phyloP scores from a whole-genome alignment of 1,140 invertebrate genomes.

The Uloborus diversus region DNA sequence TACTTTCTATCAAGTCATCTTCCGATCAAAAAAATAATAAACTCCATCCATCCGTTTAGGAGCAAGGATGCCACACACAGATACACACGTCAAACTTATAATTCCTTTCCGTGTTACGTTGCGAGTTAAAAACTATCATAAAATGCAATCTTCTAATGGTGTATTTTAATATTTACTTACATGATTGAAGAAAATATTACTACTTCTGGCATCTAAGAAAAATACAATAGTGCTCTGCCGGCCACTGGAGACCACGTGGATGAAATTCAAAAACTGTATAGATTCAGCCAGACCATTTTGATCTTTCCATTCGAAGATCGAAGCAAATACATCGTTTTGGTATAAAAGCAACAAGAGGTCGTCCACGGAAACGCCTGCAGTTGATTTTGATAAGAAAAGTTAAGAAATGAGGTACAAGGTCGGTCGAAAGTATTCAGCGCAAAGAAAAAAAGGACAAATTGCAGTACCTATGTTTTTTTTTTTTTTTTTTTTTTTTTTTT shows the following conservation, averaged over 20 bases:
- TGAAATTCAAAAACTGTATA: constrained; percentile 9
- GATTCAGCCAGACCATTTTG: background rate
- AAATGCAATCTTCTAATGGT: background rate
- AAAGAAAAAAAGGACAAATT: background rate
- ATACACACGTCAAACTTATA: too few species aligned
- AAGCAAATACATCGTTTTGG: background rate
- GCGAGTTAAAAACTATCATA: too few species aligned
- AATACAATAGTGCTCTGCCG: constrained; percentile 14
- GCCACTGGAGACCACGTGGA: constrained; percentile 13
- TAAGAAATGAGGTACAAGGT: background rate
- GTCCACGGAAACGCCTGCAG: background rate
- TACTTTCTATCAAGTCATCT: too few species aligned
- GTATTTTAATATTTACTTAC: background rate
- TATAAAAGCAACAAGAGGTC: background rate
- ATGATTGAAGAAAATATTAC: background rate
- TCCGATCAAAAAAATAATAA: too few species aligned
- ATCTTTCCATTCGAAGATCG: constrained; percentile 9
- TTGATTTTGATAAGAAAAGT: background rate
- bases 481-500: background rate
- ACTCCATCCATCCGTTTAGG: too few species aligned
- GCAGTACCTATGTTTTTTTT: too few species aligned
- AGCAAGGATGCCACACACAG: too few species aligned
- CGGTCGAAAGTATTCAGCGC: background rate
- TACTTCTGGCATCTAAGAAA: constrained; percentile 7
- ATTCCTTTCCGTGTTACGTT: too few species aligned